These are phyloP conservation scores for Heliconius aoede DNA, from an alignment of 2,888 invertebrate species.

Conservation along the genomic window DNA sequence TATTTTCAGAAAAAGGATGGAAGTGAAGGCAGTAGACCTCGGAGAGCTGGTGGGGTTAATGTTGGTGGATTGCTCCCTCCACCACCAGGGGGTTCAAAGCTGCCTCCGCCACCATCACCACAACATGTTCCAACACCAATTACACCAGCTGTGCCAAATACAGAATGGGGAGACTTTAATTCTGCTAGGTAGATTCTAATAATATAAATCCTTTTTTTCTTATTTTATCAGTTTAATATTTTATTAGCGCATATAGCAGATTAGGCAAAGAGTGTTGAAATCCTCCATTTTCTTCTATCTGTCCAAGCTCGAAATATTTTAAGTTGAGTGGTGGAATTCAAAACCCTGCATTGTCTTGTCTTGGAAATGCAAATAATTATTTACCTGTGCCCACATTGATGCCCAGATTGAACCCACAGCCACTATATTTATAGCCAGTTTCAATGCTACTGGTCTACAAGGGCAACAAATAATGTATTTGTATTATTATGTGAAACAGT, in stretches of 20 bases:
- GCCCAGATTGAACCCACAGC: background rate
- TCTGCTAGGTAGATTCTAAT: slow-evolving; percentile 82
- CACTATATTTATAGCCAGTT: background rate
- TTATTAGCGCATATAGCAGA: no score
- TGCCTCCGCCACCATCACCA: slow-evolving; percentile 91
- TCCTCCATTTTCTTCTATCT: no score
- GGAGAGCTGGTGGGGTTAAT: slow-evolving; percentile 77
- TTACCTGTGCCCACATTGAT: background rate
- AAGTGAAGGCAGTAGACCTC: slow-evolving; percentile 87
- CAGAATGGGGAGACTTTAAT: slow-evolving; percentile 92
- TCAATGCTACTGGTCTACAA: no score
- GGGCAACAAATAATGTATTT: no score
- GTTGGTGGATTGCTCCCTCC: slow-evolving; percentile 90
- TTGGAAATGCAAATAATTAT: background rate
- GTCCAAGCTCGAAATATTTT: no score
- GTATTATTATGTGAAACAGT: no score
- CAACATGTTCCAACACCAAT: slow-evolving; percentile 86
- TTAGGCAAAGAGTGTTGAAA: no score
- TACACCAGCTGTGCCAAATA: slow-evolving; percentile 71
- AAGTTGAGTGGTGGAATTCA: background rate
- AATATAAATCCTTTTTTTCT: no score
- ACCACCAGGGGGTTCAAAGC: slow-evolving; percentile 88
- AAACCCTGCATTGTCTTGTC: background rate
- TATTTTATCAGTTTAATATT: no score
- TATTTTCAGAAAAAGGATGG: slow-evolving; percentile 92